Conservation (phyloP, 2,113 vertebrate species). For the Sorex fumeus region DNA sequence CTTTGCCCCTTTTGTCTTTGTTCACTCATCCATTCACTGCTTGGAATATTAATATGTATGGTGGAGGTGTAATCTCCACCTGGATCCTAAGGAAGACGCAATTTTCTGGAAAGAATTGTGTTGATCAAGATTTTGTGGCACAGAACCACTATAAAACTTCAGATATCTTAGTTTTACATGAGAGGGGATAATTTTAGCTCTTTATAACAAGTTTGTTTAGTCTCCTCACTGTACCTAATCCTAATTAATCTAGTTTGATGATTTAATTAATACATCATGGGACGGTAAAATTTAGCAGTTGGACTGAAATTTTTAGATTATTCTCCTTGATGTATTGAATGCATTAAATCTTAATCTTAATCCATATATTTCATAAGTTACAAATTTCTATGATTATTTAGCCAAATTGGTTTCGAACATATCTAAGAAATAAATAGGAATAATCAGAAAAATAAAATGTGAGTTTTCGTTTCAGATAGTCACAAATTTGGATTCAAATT, state of each 20-base stretch:
- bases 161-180: neutral
- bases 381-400: too few species aligned
- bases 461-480: too few species aligned
- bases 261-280: too few species aligned
- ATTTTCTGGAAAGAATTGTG: neutral
- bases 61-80: neutral
- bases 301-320: too few species aligned
- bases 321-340: too few species aligned
- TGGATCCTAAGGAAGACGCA: neutral
- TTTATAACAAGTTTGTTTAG: neutral
- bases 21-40: neutral
- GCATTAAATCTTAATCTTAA: too few species aligned
- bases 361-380: too few species aligned
- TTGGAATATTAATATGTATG: neutral
- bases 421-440: too few species aligned
- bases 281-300: too few species aligned
- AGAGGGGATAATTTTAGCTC: neutral
- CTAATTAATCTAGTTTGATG: neutral
- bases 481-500: too few species aligned
- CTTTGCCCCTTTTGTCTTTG: neutral
- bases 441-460: too few species aligned
- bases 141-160: neutral
- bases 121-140: neutral
- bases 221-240: constrained; percentile 15
- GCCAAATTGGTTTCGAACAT: too few species aligned